Evolutionary conservation across 2,113 vertebrate genomes (phyloP).

Genomic region (Brachionichthys hirsutus): DNA sequence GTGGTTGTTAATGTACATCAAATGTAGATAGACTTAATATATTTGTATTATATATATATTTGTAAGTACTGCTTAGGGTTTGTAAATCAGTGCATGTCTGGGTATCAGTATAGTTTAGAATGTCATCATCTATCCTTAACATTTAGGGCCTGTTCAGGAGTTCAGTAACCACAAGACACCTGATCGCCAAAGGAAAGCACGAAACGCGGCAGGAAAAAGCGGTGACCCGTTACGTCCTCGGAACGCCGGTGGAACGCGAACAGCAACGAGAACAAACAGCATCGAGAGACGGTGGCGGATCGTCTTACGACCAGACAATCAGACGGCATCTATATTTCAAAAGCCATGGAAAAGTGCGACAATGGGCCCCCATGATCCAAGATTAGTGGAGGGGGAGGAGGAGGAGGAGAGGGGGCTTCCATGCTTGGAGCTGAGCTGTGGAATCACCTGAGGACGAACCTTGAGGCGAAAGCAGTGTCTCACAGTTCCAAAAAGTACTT

Average conservation of each 20-base stretch:
- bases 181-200: constrained; percentile 49
- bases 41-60: too few relatives aligned
- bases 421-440: constrained; percentile 11
- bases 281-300: constrained; percentile 49
- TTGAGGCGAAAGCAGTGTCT: neutral
- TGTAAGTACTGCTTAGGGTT: too few relatives aligned
- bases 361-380: constrained; percentile 61
- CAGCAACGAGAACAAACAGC: constrained; percentile 54
- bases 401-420: constrained; percentile 56
- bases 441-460: constrained; percentile 33
- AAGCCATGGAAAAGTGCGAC: constrained; percentile 66
- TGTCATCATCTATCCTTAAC: too few relatives aligned
- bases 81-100: neutral
- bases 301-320: constrained; percentile 69
- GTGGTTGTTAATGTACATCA: too few relatives aligned
- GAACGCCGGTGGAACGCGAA: constrained; percentile 47
- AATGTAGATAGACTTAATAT: too few relatives aligned
- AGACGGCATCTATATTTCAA: constrained; percentile 71
- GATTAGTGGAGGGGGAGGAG: constrained; percentile 56
- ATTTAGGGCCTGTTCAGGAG: constrained; percentile 4
- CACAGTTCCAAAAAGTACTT: too few relatives aligned
- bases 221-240: constrained; percentile 29
- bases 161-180: constrained; percentile 32
- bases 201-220: constrained; percentile 33
- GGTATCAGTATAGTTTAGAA: too few relatives aligned